Percentiles rank a stretch among this genome's conserved stretches.
These are phyloP conservation scores for Drosophila subpulchrella DNA, from an alignment of 1,140 invertebrate species.

Conservation along the genomic window DNA sequence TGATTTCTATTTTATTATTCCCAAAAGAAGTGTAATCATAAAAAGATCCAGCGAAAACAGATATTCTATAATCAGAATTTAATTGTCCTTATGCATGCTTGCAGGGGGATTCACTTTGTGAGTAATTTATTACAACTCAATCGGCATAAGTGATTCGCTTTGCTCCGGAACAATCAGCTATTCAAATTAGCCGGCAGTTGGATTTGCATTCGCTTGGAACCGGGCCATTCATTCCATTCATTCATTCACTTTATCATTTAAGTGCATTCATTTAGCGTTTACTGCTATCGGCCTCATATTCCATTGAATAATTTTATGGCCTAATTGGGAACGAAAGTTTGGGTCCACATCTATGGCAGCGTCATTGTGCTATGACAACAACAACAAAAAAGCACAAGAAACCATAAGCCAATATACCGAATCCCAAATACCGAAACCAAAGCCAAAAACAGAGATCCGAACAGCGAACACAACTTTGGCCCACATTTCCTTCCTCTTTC, in stretches of 20 bases:
- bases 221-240: constrained; percentile 19
- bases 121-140: constrained; percentile 6
- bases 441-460: constrained; percentile 23
- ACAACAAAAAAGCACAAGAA: background rate
- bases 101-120: background rate
- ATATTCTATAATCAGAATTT: background rate
- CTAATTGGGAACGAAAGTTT: constrained; percentile 61
- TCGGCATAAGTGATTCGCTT: constrained; percentile 8
- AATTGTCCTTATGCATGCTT: constrained; percentile 6
- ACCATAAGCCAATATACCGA: constrained; percentile 25
- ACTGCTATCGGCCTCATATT: constrained; percentile 28
- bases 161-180: constrained; percentile 23
- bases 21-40: too few relatives aligned
- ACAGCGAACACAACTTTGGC: constrained; percentile 28
- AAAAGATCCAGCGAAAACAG: too few relatives aligned
- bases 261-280: constrained; percentile 30
- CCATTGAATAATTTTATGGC: constrained; percentile 62
- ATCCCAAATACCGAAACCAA: background rate
- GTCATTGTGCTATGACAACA: constrained; percentile 20
- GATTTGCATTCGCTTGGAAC: constrained; percentile 29
- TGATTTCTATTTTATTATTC: background rate
- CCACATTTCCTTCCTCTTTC: constrained; percentile 35
- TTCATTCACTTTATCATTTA: constrained; percentile 23
- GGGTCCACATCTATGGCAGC: constrained; percentile 18
- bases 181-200: constrained; percentile 26